phyloP scores from a whole-genome alignment of 53 echinoderm and acorn worm genomes.

The Echinometra lucunter region DNA sequence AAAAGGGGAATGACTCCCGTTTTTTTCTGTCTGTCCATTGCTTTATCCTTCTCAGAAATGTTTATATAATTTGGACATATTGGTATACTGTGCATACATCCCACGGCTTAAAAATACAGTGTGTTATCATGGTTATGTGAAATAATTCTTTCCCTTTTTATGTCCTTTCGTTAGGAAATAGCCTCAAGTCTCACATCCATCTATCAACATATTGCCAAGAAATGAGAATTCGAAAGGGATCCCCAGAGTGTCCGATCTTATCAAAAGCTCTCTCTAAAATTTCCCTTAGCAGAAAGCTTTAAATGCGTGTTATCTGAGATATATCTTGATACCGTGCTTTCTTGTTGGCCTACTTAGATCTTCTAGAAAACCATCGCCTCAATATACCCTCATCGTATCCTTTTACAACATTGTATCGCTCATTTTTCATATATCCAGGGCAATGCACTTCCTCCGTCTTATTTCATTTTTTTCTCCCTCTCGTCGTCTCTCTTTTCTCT shows the following conservation, averaged over 20 bases:
- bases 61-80: too few species aligned
- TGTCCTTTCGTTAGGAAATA: background rate
- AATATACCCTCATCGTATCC: background rate
- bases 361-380: constrained; percentile 2
- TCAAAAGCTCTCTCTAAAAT: background rate
- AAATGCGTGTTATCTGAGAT: constrained; percentile 38
- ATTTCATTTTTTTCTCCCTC: too few species aligned
- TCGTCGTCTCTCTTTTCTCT: background rate
- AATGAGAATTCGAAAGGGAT: constrained; percentile 9
- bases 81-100: too few species aligned
- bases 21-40: too few species aligned
- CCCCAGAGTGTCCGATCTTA: constrained; percentile 26
- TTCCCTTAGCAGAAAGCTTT: background rate
- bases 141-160: too few species aligned
- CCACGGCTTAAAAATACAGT: too few species aligned
- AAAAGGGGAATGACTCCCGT: background rate
- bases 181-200: background rate
- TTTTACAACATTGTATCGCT: constrained; percentile 51
- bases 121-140: too few species aligned
- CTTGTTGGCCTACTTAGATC: constrained; percentile 46
- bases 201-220: constrained; percentile 28
- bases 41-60: too few species aligned
- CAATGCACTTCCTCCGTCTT: constrained; percentile 50
- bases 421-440: constrained; percentile 30
- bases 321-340: constrained; percentile 8